Conservation (phyloP, 1,140 invertebrate genomes). For the Tetramorium alpestre region DNA sequence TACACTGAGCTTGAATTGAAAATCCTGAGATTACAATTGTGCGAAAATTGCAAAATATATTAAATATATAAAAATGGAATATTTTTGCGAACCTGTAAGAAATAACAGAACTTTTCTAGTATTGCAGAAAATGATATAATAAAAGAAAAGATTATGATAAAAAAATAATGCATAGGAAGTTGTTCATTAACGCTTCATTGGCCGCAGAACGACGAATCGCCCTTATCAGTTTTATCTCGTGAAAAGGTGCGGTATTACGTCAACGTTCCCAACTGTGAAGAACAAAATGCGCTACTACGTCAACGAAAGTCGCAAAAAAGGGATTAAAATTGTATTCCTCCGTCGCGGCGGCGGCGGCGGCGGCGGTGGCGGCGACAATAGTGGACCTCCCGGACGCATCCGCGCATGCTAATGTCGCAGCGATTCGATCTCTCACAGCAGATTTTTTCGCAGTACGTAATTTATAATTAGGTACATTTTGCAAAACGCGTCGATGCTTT, state of each 20-base stretch:
- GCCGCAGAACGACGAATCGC: neutral
- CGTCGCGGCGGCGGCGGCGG: too few relatives aligned
- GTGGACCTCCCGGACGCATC: neutral
- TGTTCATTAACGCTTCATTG: neutral
- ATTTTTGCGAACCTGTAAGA: neutral
- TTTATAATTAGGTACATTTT: slow-evolving; percentile 23
- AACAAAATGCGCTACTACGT: slow-evolving; percentile 24
- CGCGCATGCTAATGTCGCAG: neutral
- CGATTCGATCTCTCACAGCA: neutral
- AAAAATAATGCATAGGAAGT: neutral
- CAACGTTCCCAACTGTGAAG: neutral
- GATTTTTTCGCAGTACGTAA: neutral
- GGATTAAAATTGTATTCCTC: slow-evolving; percentile 12
- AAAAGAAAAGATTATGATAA: neutral
- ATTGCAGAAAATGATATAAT: too few relatives aligned
- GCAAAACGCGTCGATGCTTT: slow-evolving; percentile 35
- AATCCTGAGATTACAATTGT: neutral
- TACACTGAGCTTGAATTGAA: neutral
- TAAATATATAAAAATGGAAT: neutral
- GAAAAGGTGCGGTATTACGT: slow-evolving; percentile 53
- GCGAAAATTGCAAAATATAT: neutral
- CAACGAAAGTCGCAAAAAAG: slow-evolving; percentile 10
- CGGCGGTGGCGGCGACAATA: neutral
- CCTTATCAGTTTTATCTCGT: slow-evolving; percentile 16
- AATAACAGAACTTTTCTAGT: neutral